Percentiles rank a stretch among this genome's conserved stretches.
These are phyloP conservation scores for Sebastes paucispinis DNA, from an alignment of 2,797 vertebrate species.

Conservation along the genomic window DNA sequence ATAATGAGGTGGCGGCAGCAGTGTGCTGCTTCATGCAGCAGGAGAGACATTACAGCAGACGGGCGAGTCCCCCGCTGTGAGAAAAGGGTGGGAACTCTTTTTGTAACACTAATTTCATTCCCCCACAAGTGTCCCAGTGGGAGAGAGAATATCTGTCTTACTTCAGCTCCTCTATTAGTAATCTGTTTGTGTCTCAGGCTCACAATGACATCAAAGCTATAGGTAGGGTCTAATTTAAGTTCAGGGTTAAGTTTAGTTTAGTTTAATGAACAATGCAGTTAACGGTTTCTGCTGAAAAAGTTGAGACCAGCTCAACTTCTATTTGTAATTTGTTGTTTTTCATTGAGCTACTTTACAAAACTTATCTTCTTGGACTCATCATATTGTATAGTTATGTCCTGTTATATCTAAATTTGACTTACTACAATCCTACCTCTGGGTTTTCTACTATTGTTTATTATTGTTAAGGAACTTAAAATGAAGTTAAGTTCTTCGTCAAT, in stretches of 20 bases:
- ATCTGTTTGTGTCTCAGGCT: constrained; percentile 6
- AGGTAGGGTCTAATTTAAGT: too few species aligned
- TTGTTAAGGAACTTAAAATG: background rate
- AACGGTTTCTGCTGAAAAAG: background rate
- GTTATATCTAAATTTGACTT: background rate
- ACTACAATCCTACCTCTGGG: background rate
- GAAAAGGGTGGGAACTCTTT: constrained; percentile 25
- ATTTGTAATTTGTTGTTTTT: background rate
- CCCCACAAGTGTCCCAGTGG: constrained; percentile 20
- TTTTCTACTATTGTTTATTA: background rate
- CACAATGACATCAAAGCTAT: constrained; percentile 30
- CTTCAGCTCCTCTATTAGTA: constrained; percentile 19
- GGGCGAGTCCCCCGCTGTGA: constrained; percentile 14
- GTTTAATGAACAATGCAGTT: constrained; percentile 15
- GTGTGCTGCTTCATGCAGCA: background rate
- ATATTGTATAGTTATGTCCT: background rate
- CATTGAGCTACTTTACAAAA: background rate
- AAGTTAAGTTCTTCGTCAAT: background rate
- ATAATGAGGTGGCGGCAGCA: constrained; percentile 38
- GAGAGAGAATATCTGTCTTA: constrained; percentile 11
- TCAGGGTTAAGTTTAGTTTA: constrained; percentile 18
- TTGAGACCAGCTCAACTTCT: too few species aligned
- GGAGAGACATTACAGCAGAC: constrained; percentile 23
- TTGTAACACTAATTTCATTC: constrained; percentile 34
- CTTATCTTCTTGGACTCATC: background rate